Conservation (phyloP, 2,888 invertebrate genomes). For the Drosophila atripex region DNA sequence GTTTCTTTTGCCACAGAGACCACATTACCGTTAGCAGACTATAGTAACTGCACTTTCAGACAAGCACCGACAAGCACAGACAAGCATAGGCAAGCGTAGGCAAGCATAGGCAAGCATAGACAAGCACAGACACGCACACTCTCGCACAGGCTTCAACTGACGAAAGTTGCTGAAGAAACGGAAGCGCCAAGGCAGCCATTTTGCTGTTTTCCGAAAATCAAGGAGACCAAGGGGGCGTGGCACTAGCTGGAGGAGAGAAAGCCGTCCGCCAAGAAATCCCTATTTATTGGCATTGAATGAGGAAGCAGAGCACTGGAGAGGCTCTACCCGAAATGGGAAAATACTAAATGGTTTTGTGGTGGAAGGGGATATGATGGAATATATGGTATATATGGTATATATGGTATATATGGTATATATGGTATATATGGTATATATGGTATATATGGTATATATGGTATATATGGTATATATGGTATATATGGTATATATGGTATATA, state of each 20-base stretch:
- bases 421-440: too few species aligned
- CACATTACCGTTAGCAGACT: conserved; percentile 51
- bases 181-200: conserved; percentile 54
- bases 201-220: conserved; percentile 30
- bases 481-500: too few species aligned
- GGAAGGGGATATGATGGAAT: too few species aligned
- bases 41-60: conserved; percentile 39
- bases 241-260: conserved; percentile 4
- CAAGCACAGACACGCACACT: conserved; percentile 6
- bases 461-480: too few species aligned
- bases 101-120: conserved; percentile 10
- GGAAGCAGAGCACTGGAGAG: not conserved
- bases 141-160: conserved; percentile 4
- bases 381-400: too few species aligned
- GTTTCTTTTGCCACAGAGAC: conserved; percentile 31
- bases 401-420: too few species aligned
- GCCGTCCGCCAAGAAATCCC: conserved; percentile 37
- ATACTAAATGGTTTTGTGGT: too few species aligned
- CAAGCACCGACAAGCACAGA: conserved; percentile 5
- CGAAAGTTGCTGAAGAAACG: conserved; percentile 47
- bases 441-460: too few species aligned
- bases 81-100: conserved; percentile 11
- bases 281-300: conserved; percentile 49
- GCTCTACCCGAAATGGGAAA: too few species aligned
- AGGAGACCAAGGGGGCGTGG: not conserved